These are phyloP conservation scores for Piscicola geometra DNA, from an alignment of 2,888 invertebrate species.

Conservation along the genomic window DNA sequence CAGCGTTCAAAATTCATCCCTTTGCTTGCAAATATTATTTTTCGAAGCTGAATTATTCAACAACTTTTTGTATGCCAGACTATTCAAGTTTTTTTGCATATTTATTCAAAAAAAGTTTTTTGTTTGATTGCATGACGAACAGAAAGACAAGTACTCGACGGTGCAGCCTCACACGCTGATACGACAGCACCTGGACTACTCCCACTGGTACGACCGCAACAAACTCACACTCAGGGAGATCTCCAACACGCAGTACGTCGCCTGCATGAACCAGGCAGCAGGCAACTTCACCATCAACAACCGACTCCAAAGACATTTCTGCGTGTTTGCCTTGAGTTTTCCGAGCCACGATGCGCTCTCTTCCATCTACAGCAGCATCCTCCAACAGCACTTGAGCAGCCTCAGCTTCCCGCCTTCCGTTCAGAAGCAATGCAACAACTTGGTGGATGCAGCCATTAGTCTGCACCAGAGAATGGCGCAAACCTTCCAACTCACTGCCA, in stretches of 20 bases:
- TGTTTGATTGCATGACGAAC: no score
- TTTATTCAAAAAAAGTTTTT: no score
- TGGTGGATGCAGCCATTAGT: constrained; percentile 76
- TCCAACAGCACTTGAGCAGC: constrained; percentile 57
- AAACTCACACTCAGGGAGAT: constrained; percentile 85
- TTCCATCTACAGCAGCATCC: constrained; percentile 80
- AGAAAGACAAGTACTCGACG: constrained; percentile 84
- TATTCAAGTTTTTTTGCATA: no score
- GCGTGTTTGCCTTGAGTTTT: constrained; percentile 65
- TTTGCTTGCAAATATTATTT: no score
- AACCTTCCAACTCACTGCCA: constrained; percentile 86
- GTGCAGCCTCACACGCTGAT: constrained; percentile 94
- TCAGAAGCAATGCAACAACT: constrained; percentile 66
- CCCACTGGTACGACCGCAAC: constrained; percentile 91
- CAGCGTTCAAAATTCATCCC: no score
- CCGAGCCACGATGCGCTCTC: constrained; percentile 76
- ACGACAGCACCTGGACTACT: constrained; percentile 88
- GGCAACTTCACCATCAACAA: constrained; percentile 95
- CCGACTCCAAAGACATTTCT: constrained; percentile 68
- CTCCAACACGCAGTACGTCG: constrained; percentile 91
- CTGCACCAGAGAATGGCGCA: constrained; percentile 80
- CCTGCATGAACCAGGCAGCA: constrained; percentile 96
- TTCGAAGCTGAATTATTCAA: no score
- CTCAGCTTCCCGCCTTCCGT: constrained; percentile 60
- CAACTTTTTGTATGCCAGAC: no score